These are phyloP conservation scores for Lerema accius DNA, from an alignment of 1,140 invertebrate genomes.

Conservation along the genomic window DNA sequence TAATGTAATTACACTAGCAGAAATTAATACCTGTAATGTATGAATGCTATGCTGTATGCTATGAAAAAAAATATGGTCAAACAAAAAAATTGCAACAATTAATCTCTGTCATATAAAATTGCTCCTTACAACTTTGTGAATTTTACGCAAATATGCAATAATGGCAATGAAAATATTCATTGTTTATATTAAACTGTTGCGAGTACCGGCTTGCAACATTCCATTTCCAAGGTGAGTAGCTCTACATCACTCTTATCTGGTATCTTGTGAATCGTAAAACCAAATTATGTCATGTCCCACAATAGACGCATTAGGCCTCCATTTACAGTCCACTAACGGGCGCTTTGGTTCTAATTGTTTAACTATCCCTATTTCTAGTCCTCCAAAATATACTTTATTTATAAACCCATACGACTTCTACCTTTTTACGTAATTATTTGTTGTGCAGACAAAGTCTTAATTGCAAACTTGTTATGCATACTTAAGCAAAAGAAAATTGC, in stretches of 20 bases:
- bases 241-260: constrained; percentile 48
- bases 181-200: constrained; percentile 35
- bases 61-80: too few species aligned
- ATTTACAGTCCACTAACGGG: background rate
- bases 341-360: background rate
- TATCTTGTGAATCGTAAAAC: constrained; percentile 50
- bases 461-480: too few species aligned
- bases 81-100: too few species aligned
- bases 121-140: background rate
- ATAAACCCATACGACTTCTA: too few species aligned
- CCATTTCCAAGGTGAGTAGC: constrained; percentile 65
- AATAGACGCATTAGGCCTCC: constrained; percentile 39
- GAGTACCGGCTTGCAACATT: constrained; percentile 51
- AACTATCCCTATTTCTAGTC: constrained; percentile 1
- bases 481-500: too few species aligned
- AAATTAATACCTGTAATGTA: too few species aligned
- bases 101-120: too few species aligned
- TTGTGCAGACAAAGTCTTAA: too few species aligned
- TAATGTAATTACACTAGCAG: too few species aligned
- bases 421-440: too few species aligned
- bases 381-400: too few species aligned
- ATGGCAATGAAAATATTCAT: constrained; percentile 30
- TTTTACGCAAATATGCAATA: constrained; percentile 23
- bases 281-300: constrained; percentile 57
- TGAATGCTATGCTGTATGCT: too few species aligned